Conservation (phyloP, 92 coral and sea anemone genomes). For the Zoanthus solanderi region DNA sequence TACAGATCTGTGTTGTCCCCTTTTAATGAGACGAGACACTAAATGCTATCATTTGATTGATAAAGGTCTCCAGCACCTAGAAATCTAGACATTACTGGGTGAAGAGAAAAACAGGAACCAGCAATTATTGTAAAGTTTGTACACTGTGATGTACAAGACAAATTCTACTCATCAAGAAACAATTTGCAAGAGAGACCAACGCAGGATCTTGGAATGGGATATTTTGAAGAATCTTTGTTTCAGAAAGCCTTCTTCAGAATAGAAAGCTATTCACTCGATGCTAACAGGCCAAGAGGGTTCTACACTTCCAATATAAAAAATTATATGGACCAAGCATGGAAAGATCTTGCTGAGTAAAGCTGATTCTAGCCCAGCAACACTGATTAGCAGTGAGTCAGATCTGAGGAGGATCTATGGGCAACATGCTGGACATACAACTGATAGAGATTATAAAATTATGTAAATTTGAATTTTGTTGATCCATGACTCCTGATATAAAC, state of each 20-base stretch:
- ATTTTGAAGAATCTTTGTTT: slow-evolving; percentile 31
- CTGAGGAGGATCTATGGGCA: slow-evolving; percentile 34
- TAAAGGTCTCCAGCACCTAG: too few relatives aligned
- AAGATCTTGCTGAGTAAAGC: slow-evolving; percentile 49
- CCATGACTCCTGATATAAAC: slow-evolving; percentile 40
- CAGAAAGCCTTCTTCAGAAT: slow-evolving; percentile 52
- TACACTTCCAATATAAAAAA: slow-evolving; percentile 40
- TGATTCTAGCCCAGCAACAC: slow-evolving; percentile 50
- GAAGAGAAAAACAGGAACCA: slow-evolving; percentile 25
- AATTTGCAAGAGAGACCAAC: slow-evolving; percentile 36
- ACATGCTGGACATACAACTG: slow-evolving; percentile 36
- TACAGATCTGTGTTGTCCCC: too few relatives aligned
- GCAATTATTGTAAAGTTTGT: slow-evolving; percentile 56
- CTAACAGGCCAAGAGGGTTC: slow-evolving; percentile 30
- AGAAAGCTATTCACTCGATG: slow-evolving; percentile 45
- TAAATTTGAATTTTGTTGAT: slow-evolving; percentile 34
- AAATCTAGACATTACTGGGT: background rate
- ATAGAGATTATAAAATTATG: background rate
- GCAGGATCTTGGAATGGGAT: slow-evolving; percentile 25
- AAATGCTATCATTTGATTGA: too few relatives aligned
- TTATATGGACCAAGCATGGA: slow-evolving; percentile 47
- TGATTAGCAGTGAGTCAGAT: slow-evolving; percentile 18
- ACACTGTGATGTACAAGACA: slow-evolving; percentile 22
- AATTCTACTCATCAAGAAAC: slow-evolving; percentile 43
- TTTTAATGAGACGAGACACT: too few relatives aligned